Evolutionary conservation across 2,113 vertebrate genomes (phyloP), one percentile per base, ranked within the genome.

Genomic region (Todiramphus chloris): DNA sequence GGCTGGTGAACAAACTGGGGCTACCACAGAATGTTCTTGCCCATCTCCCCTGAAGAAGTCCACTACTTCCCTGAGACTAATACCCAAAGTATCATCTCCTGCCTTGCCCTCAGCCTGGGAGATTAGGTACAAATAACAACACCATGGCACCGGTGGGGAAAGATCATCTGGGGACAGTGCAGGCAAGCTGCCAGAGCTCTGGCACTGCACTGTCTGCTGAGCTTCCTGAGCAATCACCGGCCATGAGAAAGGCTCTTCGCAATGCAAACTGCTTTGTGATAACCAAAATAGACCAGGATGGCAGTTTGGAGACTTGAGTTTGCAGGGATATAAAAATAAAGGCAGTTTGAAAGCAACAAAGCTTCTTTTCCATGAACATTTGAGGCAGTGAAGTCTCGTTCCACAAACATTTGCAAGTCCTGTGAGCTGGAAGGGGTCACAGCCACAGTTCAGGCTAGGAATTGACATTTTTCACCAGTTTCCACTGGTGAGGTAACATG

Each of bases 401-500:
- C 66, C 2, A 2, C 31, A 41, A 4, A 28, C 35, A 17, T 48
- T 56, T 16, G 11, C 46, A 18, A n/a, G 43, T 25, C 16, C n/a
- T 5, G 24, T 3, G 21, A 63, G 59, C 35, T 21, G 39, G 43
- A 44, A 46, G 27, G 46, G 31, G 43, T 6, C 56, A 7, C 46
- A 28, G 59, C 13, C 12, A 10, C n/a, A 78, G 39, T 27, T 39
- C 46, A 15, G 56, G 35, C 30, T 39, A 76, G 20, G 18, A 68
- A 69, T 39, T 28, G 0, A 5, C 14, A 0, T 11, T 77, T 85
- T 67, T 19, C 59, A 6, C 24, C n/a, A 2, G 6, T 39, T 58
- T 76, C 31, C 1, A 2, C 20, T 0, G 0, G 15, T 4, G 13
- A 3, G 3, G 37, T 1, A 35, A 50, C 2, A 15, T 0, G 0